Conservation (phyloP, 2,797 vertebrate genomes). For the Balearica regulorum region DNA sequence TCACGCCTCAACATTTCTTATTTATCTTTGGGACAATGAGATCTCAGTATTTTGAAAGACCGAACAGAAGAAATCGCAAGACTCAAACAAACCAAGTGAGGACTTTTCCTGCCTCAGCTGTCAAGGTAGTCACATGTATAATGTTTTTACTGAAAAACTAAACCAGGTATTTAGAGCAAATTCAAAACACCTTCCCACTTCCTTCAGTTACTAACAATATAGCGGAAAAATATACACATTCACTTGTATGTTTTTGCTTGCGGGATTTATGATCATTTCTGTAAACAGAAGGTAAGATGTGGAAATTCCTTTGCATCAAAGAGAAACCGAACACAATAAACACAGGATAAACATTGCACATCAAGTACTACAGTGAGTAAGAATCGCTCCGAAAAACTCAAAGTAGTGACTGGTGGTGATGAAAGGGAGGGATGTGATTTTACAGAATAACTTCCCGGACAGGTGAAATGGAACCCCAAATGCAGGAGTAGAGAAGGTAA, state of each 20-base stretch:
- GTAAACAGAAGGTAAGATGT: conserved; percentile 25
- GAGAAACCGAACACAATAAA: neutral
- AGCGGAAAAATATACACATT: neutral
- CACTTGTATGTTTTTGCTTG: neutral
- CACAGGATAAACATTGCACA: neutral
- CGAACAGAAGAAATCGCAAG: neutral
- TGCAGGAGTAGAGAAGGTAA: neutral
- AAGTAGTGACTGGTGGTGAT: rapidly evolving
- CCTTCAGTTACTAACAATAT: neutral
- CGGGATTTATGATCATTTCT: neutral
- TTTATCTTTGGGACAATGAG: neutral
- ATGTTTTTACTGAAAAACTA: conserved; percentile 3
- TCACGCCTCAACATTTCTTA: neutral
- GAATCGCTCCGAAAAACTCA: neutral
- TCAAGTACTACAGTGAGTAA: neutral
- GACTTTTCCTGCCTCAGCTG: neutral
- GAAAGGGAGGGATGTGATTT: neutral
- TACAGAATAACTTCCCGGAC: neutral
- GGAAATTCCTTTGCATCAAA: neutral
- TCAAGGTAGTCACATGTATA: neutral
- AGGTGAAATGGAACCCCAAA: neutral
- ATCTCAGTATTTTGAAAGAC: neutral
- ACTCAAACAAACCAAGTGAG: neutral
- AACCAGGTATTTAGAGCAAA: conserved; percentile 1
- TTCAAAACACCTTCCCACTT: conserved; percentile 38